A percentile compares a stretch with the other conserved stretches of the same genome.
These are phyloP conservation scores for Drosophila lacicola DNA, from an alignment of 2,888 invertebrate species.

Conservation along the genomic window DNA sequence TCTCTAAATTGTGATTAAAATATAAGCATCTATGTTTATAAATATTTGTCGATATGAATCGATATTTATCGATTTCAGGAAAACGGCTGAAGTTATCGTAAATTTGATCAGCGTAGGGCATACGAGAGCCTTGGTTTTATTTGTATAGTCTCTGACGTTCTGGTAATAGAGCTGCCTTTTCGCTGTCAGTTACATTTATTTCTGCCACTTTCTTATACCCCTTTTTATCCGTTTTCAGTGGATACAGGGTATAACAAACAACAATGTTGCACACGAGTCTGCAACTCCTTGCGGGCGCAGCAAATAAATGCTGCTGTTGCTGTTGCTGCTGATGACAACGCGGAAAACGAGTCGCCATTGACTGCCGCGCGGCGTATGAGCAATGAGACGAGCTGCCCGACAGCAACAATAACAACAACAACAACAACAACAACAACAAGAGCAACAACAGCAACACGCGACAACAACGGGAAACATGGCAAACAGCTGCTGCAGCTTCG, in stretches of 20 bases:
- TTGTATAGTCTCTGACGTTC: too few species aligned
- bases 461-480: slow-evolving; percentile 32
- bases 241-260: slow-evolving; percentile 25
- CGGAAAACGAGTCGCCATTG: slow-evolving; percentile 59
- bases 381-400: slow-evolving; percentile 43
- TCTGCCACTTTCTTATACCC: neutral
- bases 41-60: too few species aligned
- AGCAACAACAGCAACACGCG: slow-evolving; percentile 27
- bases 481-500: slow-evolving; percentile 45
- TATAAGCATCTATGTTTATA: too few species aligned
- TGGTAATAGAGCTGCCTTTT: too few species aligned
- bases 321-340: slow-evolving; percentile 60
- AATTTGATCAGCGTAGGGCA: too few species aligned
- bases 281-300: slow-evolving; percentile 42
- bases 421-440: slow-evolving; percentile 15
- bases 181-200: neutral
- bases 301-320: slow-evolving; percentile 22
- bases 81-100: too few species aligned
- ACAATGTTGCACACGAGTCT: slow-evolving; percentile 67
- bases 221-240: neutral
- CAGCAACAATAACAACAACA: too few species aligned
- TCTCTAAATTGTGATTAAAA: too few species aligned
- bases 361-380: slow-evolving; percentile 71
- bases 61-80: too few species aligned
- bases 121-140: too few species aligned